These are phyloP conservation scores for Eremobia ochroleuca DNA, from an alignment of 2,888 invertebrate genomes.

Conservation along the genomic window DNA sequence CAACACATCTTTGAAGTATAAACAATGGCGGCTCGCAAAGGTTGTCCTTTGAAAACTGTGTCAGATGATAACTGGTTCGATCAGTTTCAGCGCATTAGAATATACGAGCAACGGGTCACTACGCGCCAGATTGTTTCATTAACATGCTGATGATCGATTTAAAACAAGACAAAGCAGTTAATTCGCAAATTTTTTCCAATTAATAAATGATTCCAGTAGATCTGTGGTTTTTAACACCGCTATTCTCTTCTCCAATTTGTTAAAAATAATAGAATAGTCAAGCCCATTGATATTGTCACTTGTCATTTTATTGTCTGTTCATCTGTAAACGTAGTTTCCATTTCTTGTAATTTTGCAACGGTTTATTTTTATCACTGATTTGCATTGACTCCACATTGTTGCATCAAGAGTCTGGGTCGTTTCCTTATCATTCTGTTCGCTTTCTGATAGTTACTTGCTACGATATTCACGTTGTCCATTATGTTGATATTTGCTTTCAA, in stretches of 20 bases:
- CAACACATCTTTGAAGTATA: conserved; percentile 73
- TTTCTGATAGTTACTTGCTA: conserved; percentile 42
- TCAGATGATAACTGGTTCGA: conserved; percentile 81
- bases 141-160: conserved; percentile 22
- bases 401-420: conserved; percentile 54
- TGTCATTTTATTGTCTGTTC: conserved; percentile 19
- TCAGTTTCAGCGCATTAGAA: conserved; percentile 63
- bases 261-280: conserved; percentile 5
- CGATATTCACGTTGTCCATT: conserved; percentile 38
- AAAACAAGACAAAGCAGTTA: neutral
- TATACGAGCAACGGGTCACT: conserved; percentile 39
- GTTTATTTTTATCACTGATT: conserved; percentile 54
- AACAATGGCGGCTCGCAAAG: conserved; percentile 83
- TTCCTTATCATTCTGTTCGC: conserved; percentile 56
- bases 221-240: neutral
- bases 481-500: conserved; percentile 34
- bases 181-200: conserved; percentile 1
- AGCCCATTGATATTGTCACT: conserved; percentile 4
- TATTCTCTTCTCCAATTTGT: neutral
- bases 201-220: neutral
- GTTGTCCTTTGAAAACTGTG: conserved; percentile 87
- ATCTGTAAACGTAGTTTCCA: conserved; percentile 17
- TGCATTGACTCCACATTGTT: conserved; percentile 49
- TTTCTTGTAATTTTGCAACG: conserved; percentile 29
- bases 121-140: conserved; percentile 33